These are phyloP conservation scores for Buphagus erythrorhynchus DNA, from an alignment of 2,797 vertebrate species.

Conservation along the genomic window DNA sequence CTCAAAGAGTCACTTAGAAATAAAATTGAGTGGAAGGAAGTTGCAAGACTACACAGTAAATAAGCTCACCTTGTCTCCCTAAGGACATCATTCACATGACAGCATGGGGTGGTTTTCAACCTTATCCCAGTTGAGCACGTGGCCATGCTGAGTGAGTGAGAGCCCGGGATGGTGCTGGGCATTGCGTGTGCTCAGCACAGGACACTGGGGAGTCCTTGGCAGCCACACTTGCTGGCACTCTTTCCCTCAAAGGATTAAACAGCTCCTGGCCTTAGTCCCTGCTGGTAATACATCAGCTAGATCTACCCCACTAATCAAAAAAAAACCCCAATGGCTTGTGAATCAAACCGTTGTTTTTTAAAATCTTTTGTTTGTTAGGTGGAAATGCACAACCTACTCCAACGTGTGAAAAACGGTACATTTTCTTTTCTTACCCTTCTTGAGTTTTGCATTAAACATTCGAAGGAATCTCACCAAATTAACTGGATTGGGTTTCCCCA, in stretches of 20 bases:
- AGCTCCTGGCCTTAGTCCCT: not conserved
- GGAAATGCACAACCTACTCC: not conserved
- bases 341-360: not conserved
- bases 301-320: not conserved
- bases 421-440: not conserved
- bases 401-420: rapidly evolving
- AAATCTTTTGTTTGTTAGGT: not conserved
- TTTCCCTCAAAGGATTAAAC: not conserved
- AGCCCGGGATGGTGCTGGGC: rapidly evolving
- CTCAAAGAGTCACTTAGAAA: not conserved
- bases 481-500: not conserved
- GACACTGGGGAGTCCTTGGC: not conserved
- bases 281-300: not conserved
- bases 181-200: not conserved
- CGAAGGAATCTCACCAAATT: not conserved
- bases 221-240: not conserved
- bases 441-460: not conserved
- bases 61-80: not conserved
- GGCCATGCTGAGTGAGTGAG: rapidly evolving
- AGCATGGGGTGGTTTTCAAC: not conserved
- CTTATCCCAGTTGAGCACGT: not conserved
- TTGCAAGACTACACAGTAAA: not conserved
- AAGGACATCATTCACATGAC: not conserved
- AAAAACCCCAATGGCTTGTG: not conserved
- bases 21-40: not conserved